These are phyloP conservation scores for Streptopelia turtur DNA, from an alignment of 2,797 vertebrate species.

Conservation along the genomic window DNA sequence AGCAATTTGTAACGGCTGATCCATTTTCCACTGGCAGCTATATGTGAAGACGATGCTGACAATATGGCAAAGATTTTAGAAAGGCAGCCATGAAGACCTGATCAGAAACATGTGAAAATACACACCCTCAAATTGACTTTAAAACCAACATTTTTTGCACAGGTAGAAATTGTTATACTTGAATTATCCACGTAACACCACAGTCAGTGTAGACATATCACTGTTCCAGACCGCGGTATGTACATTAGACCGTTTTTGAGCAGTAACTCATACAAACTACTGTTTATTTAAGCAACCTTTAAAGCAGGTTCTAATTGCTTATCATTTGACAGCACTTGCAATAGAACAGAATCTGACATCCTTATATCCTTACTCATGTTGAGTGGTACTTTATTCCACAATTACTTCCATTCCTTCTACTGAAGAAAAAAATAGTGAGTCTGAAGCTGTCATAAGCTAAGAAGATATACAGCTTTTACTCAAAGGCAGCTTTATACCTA, in stretches of 20 bases:
- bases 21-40: slow-evolving; percentile 18
- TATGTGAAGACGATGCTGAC: neutral
- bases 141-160: neutral
- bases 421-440: neutral
- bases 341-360: neutral
- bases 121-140: neutral
- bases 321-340: slow-evolving; percentile 3
- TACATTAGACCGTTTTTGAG: neutral
- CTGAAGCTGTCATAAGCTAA: neutral
- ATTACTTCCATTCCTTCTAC: slow-evolving; percentile 7
- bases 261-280: slow-evolving; percentile 3
- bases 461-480: neutral
- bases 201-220: neutral
- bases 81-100: neutral
- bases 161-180: neutral
- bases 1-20: slow-evolving; percentile 7
- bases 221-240: neutral
- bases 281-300: slow-evolving; percentile 27
- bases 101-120: slow-evolving; percentile 10
- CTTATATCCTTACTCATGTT: neutral
- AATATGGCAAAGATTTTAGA: slow-evolving; percentile 9
- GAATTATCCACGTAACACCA: neutral
- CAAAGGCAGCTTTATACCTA: neutral
- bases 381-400: slow-evolving; percentile 23
- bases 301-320: slow-evolving; percentile 48